Percentiles rank a stretch among this genome's conserved stretches.
These are phyloP conservation scores for Elachura formosa DNA, from an alignment of 2,113 vertebrate genomes.

Conservation along the genomic window DNA sequence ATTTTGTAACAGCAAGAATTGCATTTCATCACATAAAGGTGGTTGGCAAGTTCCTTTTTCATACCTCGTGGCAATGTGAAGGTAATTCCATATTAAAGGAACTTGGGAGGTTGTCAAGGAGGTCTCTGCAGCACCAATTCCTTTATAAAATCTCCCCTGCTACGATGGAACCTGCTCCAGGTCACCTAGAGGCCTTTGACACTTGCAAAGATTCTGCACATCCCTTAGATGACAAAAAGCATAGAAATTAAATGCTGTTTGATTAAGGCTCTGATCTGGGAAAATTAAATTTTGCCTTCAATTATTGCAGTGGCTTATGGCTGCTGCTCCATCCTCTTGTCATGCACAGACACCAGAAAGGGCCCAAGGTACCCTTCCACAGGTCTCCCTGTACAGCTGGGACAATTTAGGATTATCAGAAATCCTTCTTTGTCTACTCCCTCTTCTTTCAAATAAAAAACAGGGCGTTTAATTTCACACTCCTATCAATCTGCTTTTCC, in stretches of 20 bases:
- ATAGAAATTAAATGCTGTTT: conserved; percentile 15
- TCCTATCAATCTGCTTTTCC: neutral
- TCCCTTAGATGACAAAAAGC: conserved; percentile 14
- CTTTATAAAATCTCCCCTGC: neutral
- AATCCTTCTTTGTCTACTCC: neutral
- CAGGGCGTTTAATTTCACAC: neutral
- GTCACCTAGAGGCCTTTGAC: conserved; percentile 19
- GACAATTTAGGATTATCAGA: neutral
- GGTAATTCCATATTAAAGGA: neutral
- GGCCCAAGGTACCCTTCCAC: neutral
- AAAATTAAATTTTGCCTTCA: conserved; percentile 45
- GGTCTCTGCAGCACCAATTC: neutral
- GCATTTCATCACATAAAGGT: neutral
- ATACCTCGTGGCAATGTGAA: neutral
- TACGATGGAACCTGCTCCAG: neutral
- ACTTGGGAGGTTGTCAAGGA: neutral
- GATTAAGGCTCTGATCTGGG: conserved; percentile 46
- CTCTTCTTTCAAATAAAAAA: neutral
- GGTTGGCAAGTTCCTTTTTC: neutral
- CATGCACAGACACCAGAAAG: neutral
- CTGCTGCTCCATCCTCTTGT: neutral
- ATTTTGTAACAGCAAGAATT: neutral
- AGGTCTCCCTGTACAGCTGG: neutral
- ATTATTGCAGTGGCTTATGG: conserved; percentile 4
- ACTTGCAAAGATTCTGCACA: neutral